Evolutionary conservation across 2,888 invertebrate genomes (phyloP), one percentile per base, ranked within the genome.

Genomic region (Diachrysia chrysitis): DNA sequence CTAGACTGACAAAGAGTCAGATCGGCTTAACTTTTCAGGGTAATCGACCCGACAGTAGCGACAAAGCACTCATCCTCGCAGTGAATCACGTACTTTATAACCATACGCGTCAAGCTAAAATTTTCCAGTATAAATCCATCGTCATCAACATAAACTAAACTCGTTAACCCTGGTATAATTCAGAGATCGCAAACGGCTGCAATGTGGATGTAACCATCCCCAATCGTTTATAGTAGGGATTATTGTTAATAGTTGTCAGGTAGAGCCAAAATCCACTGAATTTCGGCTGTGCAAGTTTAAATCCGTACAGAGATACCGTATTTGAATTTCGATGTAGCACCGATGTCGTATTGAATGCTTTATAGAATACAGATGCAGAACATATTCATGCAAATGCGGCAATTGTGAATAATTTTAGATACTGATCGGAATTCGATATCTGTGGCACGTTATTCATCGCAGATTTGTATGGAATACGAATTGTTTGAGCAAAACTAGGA

Each of bases 161-260:
- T 68, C 64, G 65, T 78, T 71, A 72, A 79, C 58, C 62, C 58
- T 42, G 57, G 35, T 64, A 69, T 46, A 64, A 68, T 64, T 78
- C 59, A 59, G 51, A 42, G 53, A n/a, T n/a, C 37, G 61, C 58
- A 63, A 74, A 68, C 64, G 48, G 57, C 61, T 55, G 53, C 61
- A 29, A 48, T 60, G 58, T 42, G 69, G 66, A 63, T 63, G 58
- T 73, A 73, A 78, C 70, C 59, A 72, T 63, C 35, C 62, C 69
- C 73, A 60, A 72, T 69, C 66, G 66, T 81, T 82, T 81, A 85
- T 72, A 76, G 60, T 60, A 53, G 46, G 58, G 72, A 79, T 77
- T 83, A 79, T 77, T 75, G 71, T 76, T 76, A 76, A 65, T 63
- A 71, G 72, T 79, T 77, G 71, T 71, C 69, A 74, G 71, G 63